phyloP scores from a whole-genome alignment of 2,113 vertebrate genomes.

The Scophthalmus maximus region DNA sequence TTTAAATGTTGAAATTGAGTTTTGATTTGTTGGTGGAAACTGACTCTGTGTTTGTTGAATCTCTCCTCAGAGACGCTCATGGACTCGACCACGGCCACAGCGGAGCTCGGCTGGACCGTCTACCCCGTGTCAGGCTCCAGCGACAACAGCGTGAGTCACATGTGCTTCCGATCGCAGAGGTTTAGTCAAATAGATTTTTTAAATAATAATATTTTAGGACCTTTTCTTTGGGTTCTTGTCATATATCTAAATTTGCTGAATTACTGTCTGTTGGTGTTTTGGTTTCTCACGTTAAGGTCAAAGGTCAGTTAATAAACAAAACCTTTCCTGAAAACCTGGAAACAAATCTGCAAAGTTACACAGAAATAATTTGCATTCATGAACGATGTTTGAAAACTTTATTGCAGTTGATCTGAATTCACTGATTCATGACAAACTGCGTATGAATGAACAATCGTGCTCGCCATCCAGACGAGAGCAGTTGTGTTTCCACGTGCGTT shows the following conservation, averaged over 20 bases:
- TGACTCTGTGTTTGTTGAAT: no score
- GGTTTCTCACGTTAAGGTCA: conserved; percentile 72
- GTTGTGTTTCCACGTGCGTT: conserved; percentile 71
- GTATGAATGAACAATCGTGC: conserved; percentile 44
- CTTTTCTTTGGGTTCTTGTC: not conserved
- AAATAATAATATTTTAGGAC: not conserved
- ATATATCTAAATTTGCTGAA: not conserved
- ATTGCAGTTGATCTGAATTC: conserved; percentile 22
- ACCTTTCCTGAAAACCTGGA: not conserved
- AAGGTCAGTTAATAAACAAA: conserved; percentile 49
- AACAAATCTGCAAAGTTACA: no score
- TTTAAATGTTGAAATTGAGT: no score
- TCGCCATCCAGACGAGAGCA: conserved; percentile 52
- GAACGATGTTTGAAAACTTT: not conserved
- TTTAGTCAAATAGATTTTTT: conserved; percentile 16
- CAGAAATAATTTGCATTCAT: no score
- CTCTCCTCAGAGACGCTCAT: conserved; percentile 91
- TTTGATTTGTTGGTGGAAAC: no score
- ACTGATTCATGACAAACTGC: conserved; percentile 29
- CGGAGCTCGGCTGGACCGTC: conserved; percentile 97
- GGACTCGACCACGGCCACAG: conserved; percentile 98
- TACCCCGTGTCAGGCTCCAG: conserved; percentile 94
- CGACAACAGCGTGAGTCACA: conserved; percentile 84
- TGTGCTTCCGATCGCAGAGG: not conserved
- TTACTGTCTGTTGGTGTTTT: conserved; percentile 50